phyloP scores from a whole-genome alignment of 2,113 vertebrate species.

The Puffinus mauretanicus region DNA sequence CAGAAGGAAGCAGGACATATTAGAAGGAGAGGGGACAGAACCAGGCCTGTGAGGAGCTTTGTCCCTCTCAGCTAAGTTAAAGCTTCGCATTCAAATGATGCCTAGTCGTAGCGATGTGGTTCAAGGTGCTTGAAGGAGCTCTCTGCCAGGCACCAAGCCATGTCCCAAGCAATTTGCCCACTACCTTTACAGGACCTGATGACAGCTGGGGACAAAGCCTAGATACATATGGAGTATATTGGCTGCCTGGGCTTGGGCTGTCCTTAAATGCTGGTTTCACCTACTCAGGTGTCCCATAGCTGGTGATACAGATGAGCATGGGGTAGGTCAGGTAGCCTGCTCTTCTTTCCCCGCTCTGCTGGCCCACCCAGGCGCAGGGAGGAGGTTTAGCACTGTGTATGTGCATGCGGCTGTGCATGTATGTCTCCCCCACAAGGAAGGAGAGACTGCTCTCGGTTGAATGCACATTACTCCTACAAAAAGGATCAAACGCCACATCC shows the following conservation, averaged over 20 bases:
- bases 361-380: not conserved
- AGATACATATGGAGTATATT: not conserved
- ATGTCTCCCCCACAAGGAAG: not conserved
- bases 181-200: not conserved
- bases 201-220: not conserved
- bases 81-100: not conserved
- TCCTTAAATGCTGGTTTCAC: not conserved
- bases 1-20: not conserved
- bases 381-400: not conserved
- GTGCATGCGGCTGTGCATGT: accelerated
- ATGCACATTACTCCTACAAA: not conserved
- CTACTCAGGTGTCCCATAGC: not conserved
- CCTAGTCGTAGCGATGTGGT: not conserved
- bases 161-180: not conserved
- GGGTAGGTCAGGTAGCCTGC: not conserved
- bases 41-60: not conserved
- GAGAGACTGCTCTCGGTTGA: not conserved
- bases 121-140: not conserved
- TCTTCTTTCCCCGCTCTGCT: not conserved
- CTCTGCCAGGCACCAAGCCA: not conserved
- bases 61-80: not conserved
- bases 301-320: not conserved
- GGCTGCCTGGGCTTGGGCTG: not conserved
- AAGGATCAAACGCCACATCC: not conserved
- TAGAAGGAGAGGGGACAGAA: not conserved